Evolutionary conservation across 1,140 invertebrate species (phyloP).

Genomic region (Macrosteles quadrilineatus): DNA sequence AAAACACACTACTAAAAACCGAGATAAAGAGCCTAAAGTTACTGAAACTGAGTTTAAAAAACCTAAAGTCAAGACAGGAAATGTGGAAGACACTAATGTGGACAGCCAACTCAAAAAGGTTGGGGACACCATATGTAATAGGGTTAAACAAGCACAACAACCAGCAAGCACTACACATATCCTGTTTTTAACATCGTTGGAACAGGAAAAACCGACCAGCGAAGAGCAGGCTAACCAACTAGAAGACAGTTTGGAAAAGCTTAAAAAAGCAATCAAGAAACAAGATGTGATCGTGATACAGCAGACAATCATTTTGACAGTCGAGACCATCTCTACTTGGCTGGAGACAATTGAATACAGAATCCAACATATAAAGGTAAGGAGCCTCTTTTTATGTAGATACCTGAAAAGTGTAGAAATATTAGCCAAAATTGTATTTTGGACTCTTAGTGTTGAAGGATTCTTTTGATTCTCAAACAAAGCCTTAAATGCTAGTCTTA

Average conservation of each 20-base stretch:
- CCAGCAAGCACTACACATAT: slow-evolving; percentile 56
- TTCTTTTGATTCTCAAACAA: no score
- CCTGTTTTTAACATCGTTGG: slow-evolving; percentile 59
- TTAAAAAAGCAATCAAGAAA: slow-evolving; percentile 63
- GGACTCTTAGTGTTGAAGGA: no score
- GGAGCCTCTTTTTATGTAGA: neutral
- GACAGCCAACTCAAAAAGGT: slow-evolving; percentile 46
- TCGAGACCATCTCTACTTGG: slow-evolving; percentile 78
- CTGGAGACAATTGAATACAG: slow-evolving; percentile 80
- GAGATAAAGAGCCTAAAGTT: no score
- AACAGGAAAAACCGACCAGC: slow-evolving; percentile 45
- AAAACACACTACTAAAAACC: no score
- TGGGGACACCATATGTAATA: slow-evolving; percentile 52
- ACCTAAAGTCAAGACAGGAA: no score
- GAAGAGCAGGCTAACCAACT: slow-evolving; percentile 58
- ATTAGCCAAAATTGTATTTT: no score
- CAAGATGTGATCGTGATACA: slow-evolving; percentile 55
- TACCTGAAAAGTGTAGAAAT: neutral
- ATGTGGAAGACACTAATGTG: no score
- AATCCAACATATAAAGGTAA: slow-evolving; percentile 49
- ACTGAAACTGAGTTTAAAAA: no score
- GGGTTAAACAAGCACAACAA: slow-evolving; percentile 57
- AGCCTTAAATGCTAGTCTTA: no score
- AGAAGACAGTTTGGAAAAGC: slow-evolving; percentile 57
- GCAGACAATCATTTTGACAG: slow-evolving; percentile 67